Evolutionary conservation across 1,140 invertebrate species (phyloP).

Genomic region (Pissodes strobi): DNA sequence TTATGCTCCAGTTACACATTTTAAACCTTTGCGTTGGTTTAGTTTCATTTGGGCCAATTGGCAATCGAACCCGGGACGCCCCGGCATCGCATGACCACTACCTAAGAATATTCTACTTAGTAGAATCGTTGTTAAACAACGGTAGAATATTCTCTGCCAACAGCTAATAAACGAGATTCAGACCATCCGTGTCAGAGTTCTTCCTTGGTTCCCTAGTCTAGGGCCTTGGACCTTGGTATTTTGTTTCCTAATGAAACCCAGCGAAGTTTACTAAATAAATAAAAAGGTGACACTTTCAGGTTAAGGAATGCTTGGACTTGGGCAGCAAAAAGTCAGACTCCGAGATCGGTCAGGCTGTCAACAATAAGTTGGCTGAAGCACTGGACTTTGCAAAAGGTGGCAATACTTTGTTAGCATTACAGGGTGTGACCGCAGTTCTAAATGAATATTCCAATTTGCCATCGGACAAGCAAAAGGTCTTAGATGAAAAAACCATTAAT

Average conservation of each 20-base stretch:
- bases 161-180: neutral
- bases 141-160: too few relatives aligned
- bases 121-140: too few relatives aligned
- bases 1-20: too few relatives aligned
- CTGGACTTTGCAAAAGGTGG: neutral
- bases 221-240: neutral
- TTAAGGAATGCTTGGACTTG: neutral
- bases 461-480: neutral
- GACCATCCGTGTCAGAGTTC: neutral
- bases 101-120: too few relatives aligned
- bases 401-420: neutral
- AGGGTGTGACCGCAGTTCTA: neutral
- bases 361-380: neutral
- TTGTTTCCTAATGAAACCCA: neutral
- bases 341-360: neutral
- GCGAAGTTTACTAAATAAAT: neutral
- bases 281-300: conserved; percentile 2
- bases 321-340: neutral
- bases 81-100: too few relatives aligned
- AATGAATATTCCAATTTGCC: conserved; percentile 10
- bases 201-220: neutral
- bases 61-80: too few relatives aligned
- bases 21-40: too few relatives aligned
- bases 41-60: too few relatives aligned
- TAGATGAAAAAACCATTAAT: neutral